Evolutionary conservation across 2,797 vertebrate species (phyloP).

Genomic region (Catharus ustulatus): DNA sequence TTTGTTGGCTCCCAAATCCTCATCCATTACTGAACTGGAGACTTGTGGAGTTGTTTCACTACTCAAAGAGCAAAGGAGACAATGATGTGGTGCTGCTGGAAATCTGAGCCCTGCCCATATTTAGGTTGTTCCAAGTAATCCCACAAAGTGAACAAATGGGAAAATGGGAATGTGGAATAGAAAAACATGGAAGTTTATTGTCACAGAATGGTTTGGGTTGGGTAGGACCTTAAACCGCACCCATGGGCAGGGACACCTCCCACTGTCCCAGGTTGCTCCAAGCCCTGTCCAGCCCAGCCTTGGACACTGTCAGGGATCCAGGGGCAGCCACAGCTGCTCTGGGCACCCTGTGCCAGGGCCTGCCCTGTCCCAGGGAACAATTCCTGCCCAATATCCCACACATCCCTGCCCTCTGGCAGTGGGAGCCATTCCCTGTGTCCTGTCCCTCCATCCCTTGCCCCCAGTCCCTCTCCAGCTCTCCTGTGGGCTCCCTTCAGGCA

Average conservation of each 20-base stretch:
- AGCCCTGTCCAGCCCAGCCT: not conserved
- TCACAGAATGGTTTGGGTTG: not conserved
- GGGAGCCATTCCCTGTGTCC: not conserved
- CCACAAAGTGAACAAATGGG: not conserved
- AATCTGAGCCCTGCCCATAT: not conserved
- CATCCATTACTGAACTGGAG: not conserved
- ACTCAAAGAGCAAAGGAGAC: not conserved
- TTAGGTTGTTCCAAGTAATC: not conserved
- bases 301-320: not conserved
- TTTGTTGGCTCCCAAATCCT: not conserved
- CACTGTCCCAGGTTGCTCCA: not conserved
- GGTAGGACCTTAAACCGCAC: rapidly evolving
- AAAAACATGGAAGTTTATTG: not conserved
- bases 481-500: rapidly evolving
- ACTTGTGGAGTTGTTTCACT: not conserved
- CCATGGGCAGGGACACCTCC: not conserved
- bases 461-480: not conserved
- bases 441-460: not conserved
- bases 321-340: not conserved
- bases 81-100: not conserved
- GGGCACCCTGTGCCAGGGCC: not conserved
- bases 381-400: not conserved
- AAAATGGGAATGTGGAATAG: not conserved
- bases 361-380: rapidly evolving
- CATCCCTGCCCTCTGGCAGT: rapidly evolving